These are phyloP conservation scores for Euzetes globulus DNA, from an alignment of 2,888 invertebrate species.

Conservation along the genomic window DNA sequence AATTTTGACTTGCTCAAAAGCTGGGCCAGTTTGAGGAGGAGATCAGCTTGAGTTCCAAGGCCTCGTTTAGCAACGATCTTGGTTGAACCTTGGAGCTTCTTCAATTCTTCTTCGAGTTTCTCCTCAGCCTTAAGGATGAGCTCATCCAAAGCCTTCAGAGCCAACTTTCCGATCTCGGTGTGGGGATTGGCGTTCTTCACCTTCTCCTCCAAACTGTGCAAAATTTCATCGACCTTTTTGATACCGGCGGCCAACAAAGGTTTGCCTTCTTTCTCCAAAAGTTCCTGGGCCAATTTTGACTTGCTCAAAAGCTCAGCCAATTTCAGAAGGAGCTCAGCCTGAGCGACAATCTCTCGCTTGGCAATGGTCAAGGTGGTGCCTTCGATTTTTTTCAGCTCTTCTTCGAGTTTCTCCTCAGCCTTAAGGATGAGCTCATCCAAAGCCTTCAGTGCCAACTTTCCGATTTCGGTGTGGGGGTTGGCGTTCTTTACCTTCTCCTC, in stretches of 20 bases:
- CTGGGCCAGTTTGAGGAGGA: not conserved
- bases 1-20: not conserved
- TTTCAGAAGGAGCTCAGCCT: not conserved
- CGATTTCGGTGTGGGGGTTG: constrained; percentile 6
- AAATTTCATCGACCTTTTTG: not conserved
- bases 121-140: not conserved
- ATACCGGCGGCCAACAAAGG: constrained; percentile 28
- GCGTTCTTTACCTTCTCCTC: not conserved
- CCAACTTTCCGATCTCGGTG: constrained; percentile 19
- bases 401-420: constrained; percentile 13
- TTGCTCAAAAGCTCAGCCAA: not conserved
- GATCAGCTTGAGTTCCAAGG: not conserved
- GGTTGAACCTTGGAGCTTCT: not conserved
- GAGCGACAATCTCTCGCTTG: not conserved
- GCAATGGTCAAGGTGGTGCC: not conserved
- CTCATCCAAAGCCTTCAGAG: constrained; percentile 5
- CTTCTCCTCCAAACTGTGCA: not conserved
- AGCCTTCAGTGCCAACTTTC: constrained; percentile 8
- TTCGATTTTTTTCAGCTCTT: constrained; percentile 10
- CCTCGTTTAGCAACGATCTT: not conserved
- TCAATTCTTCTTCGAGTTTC: constrained; percentile 19
- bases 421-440: not conserved
- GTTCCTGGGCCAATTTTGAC: not conserved
- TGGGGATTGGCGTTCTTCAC: constrained; percentile 1
- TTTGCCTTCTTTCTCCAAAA: constrained; percentile 12